Evolutionary conservation across 2,888 invertebrate genomes (phyloP).

Genomic region (Cryptocephalus primarius): DNA sequence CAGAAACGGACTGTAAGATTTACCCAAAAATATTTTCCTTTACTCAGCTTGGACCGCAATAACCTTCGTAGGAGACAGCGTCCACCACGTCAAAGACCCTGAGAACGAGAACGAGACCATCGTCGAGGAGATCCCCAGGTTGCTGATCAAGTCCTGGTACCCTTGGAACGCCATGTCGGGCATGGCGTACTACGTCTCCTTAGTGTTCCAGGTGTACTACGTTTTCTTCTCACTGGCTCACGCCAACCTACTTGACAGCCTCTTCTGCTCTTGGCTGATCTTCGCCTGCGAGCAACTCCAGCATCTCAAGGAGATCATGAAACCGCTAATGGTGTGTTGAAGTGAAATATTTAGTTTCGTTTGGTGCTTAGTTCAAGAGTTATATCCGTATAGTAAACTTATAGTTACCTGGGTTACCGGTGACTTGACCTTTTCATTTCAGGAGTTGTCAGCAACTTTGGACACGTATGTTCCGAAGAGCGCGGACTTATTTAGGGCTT

Average conservation of each 20-base stretch:
- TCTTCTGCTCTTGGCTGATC: conserved; percentile 77
- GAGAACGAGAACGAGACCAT: conserved; percentile 60
- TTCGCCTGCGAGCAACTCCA: conserved; percentile 80
- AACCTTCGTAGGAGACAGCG: conserved; percentile 71
- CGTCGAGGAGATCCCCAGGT: conserved; percentile 56
- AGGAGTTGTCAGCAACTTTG: conserved; percentile 67
- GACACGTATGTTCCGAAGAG: conserved; percentile 68
- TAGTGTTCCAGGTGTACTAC: conserved; percentile 38
- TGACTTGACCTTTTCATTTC: conserved; percentile 6
- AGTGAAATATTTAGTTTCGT: neutral
- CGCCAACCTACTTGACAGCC: conserved; percentile 53
- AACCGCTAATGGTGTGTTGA: conserved; percentile 56
- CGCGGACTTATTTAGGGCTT: conserved; percentile 55
- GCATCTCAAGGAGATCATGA: conserved; percentile 78
- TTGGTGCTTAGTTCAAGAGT: too few species aligned
- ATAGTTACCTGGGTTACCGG: neutral
- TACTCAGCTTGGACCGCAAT: conserved; percentile 61
- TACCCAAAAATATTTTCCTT: too few species aligned
- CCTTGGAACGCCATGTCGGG: conserved; percentile 67
- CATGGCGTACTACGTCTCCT: conserved; percentile 52
- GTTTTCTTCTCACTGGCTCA: conserved; percentile 35
- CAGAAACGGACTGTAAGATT: too few species aligned
- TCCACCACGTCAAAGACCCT: conserved; percentile 53
- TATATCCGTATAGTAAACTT: neutral
- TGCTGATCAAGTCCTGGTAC: conserved; percentile 68